Percentiles rank a stretch among this genome's conserved stretches.
Conservation (phyloP, 2,113 vertebrate genomes). For the Rostratula benghalensis region DNA sequence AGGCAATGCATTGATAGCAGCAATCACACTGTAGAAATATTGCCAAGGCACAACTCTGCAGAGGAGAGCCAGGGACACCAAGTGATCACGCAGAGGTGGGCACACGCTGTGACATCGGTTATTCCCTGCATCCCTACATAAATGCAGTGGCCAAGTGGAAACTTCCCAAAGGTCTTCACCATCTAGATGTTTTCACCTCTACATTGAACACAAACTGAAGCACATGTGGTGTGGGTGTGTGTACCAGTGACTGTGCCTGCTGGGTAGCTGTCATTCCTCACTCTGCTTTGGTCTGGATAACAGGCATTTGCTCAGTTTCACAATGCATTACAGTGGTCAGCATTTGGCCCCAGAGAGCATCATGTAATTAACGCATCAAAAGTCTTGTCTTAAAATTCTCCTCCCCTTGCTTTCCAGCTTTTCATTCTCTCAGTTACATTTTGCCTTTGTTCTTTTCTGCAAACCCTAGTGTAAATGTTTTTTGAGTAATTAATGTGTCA, state of each 20-base stretch:
- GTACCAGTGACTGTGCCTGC: background rate
- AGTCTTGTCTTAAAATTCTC: conserved; percentile 12
- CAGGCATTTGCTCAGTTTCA: background rate
- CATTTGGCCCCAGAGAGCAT: background rate
- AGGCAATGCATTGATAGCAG: background rate
- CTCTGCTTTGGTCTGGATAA: background rate
- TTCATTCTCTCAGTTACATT: conserved; percentile 56
- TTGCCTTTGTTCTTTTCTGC: conserved; percentile 55
- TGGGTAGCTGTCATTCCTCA: background rate
- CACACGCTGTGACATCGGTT: background rate
- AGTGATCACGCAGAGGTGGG: background rate
- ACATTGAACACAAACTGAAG: background rate
- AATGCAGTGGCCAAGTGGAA: background rate
- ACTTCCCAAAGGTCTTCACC: background rate
- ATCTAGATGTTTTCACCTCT: background rate
- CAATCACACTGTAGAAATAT: background rate
- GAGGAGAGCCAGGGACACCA: background rate
- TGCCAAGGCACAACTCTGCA: background rate
- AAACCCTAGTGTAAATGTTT: conserved; percentile 64
- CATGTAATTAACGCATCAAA: conserved; percentile 17
- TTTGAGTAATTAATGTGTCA: conserved; percentile 70
- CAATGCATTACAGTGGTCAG: background rate
- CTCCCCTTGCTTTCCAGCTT: background rate
- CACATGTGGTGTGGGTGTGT: fast-evolving
- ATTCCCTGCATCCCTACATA: background rate